Conservation (phyloP, 37 sponge, comb jelly and placozoan genomes). For the Sycon ciliatum region DNA sequence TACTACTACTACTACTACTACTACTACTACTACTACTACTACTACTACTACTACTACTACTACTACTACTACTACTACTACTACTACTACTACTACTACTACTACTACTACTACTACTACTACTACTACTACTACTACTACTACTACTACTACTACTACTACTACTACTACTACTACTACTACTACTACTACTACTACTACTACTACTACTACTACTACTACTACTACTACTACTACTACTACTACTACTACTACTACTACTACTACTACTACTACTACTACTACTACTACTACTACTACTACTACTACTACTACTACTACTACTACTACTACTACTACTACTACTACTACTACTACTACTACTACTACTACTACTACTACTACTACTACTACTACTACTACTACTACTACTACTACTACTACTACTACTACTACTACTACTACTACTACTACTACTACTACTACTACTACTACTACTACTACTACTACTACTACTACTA, state of each 20-base stretch:
- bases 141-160: conserved; percentile 8
- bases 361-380: conserved; percentile 6
- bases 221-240: conserved; percentile 8
- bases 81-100: conserved; percentile 8
- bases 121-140: conserved; percentile 6
- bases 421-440: conserved; percentile 6
- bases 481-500: conserved; percentile 6
- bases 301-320: conserved; percentile 6
- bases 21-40: conserved; percentile 8
- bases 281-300: conserved; percentile 8
- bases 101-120: conserved; percentile 8
- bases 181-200: conserved; percentile 6
- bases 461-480: conserved; percentile 8
- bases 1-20: conserved; percentile 6
- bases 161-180: conserved; percentile 8
- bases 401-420: conserved; percentile 8
- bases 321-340: conserved; percentile 8
- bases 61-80: conserved; percentile 6
- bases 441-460: conserved; percentile 8
- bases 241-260: conserved; percentile 6
- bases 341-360: conserved; percentile 8
- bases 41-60: conserved; percentile 8
- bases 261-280: conserved; percentile 8
- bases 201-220: conserved; percentile 8
- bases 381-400: conserved; percentile 8